Conservation (phyloP, 2,888 invertebrate species). For the Phragmatobia fuliginosa region DNA sequence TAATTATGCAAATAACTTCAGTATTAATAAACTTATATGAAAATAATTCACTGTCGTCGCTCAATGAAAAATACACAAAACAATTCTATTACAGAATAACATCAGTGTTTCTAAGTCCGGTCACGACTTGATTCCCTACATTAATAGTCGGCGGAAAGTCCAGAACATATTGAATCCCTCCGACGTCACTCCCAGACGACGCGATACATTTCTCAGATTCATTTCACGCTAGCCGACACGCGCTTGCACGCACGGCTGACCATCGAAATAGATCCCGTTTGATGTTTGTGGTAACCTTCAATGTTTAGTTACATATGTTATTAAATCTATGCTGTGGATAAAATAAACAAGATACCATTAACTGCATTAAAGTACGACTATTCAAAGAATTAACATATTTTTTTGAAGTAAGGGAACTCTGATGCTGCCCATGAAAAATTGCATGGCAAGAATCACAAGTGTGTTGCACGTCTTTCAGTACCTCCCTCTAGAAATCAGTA, state of each 20-base stretch:
- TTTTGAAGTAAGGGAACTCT: no score
- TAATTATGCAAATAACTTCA: no score
- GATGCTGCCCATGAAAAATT: no score
- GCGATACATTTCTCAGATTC: constrained; percentile 6
- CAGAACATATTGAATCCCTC: constrained; percentile 9
- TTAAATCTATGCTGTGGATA: no score
- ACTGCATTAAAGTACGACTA: no score
- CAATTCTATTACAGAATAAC: neutral
- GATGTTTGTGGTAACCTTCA: constrained; percentile 11
- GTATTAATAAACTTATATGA: neutral
- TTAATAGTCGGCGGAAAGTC: neutral
- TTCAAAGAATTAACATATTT: no score
- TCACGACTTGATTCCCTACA: constrained; percentile 2
- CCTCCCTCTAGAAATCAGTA: no score
- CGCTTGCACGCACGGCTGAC: constrained; percentile 4
- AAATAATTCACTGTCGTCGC: neutral
- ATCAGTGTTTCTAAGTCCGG: neutral
- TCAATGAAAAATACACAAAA: neutral
- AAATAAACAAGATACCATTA: neutral
- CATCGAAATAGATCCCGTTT: constrained; percentile 2
- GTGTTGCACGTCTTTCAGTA: no score
- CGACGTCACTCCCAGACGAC: constrained; percentile 3
- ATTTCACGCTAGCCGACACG: constrained; percentile 9
- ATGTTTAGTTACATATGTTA: neutral
- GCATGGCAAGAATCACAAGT: no score